Conservation (phyloP, 2,113 vertebrate genomes). For the Eidolon helvum region DNA sequence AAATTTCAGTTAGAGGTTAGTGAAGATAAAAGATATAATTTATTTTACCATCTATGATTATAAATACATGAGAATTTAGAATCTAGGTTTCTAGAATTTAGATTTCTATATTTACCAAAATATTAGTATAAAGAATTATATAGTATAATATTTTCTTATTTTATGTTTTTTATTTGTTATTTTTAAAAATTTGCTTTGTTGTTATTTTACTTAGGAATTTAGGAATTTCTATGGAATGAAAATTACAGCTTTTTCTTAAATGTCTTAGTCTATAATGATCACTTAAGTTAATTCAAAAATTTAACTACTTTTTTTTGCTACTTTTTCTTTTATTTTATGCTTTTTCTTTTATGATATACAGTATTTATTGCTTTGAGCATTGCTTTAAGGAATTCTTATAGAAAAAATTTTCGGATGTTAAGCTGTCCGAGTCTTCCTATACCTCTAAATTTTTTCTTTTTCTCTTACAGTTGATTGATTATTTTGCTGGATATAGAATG, state of each 20-base stretch:
- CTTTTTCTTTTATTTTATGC: background rate
- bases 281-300: background rate
- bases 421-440: background rate
- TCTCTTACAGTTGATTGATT: background rate
- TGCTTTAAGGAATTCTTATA: background rate
- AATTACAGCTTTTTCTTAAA: background rate
- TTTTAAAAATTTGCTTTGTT: background rate
- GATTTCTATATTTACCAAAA: background rate
- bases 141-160: background rate
- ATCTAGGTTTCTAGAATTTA: background rate
- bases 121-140: background rate
- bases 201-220: background rate
- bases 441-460: background rate
- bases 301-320: background rate
- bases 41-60: background rate
- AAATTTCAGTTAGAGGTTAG: background rate
- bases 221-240: slow-evolving; percentile 3
- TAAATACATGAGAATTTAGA: background rate
- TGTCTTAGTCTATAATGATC: background rate
- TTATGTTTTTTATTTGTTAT: background rate
- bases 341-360: background rate
- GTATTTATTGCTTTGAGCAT: background rate
- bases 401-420: background rate
- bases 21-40: background rate
- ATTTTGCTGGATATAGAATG: background rate